These are phyloP conservation scores for Asteroscopus sphinx DNA, from an alignment of 2,888 invertebrate genomes.

Conservation along the genomic window DNA sequence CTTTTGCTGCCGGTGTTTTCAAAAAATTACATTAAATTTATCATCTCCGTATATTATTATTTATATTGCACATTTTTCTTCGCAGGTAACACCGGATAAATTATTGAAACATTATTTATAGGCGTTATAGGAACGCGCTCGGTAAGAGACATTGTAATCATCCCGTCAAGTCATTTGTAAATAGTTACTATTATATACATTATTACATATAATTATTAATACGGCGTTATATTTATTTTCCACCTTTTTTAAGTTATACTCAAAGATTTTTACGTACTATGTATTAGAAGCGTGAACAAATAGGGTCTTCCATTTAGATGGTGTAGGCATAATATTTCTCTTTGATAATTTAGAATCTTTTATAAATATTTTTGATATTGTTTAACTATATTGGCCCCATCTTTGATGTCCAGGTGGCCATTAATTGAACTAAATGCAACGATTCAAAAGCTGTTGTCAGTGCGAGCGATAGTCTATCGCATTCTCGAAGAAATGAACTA, in stretches of 20 bases:
- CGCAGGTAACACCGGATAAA: constrained; percentile 55
- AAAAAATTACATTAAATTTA: too few relatives aligned
- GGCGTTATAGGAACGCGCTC: constrained; percentile 46
- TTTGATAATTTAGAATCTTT: background rate
- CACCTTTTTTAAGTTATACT: constrained; percentile 41
- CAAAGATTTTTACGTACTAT: constrained; percentile 25
- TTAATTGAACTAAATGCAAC: too few relatives aligned
- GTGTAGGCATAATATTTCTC: background rate
- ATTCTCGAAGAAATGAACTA: too few relatives aligned
- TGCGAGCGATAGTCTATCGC: too few relatives aligned
- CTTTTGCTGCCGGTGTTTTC: too few relatives aligned
- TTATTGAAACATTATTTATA: constrained; percentile 47
- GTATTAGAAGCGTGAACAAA: constrained; percentile 25
- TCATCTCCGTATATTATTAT: too few relatives aligned
- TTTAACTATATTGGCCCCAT: background rate
- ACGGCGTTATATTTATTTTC: constrained; percentile 53
- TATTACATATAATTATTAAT: constrained; percentile 52
- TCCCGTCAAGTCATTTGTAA: constrained; percentile 67
- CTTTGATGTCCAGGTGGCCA: too few relatives aligned
- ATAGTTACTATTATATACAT: constrained; percentile 66
- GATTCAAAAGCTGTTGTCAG: too few relatives aligned
- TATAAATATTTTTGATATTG: background rate
- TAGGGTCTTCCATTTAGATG: constrained; percentile 28
- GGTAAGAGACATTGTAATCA: constrained; percentile 54
- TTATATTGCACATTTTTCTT: constrained; percentile 16